Evolutionary conservation across 2,113 vertebrate species (phyloP).

Genomic region (Coryphaenoides rupestris): DNA sequence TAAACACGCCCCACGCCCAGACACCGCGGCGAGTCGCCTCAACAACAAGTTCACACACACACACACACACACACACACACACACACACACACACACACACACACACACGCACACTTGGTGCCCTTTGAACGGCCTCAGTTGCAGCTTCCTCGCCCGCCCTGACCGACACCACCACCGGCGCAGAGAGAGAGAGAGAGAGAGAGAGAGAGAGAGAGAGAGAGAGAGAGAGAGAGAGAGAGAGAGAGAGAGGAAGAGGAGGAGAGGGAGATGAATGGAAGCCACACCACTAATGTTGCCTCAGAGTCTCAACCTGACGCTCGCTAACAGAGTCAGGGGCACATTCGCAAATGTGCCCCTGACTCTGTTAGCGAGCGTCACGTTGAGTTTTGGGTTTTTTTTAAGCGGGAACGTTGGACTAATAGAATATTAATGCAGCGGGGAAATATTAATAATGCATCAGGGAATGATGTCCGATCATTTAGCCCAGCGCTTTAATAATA

Average conservation of each 20-base stretch:
- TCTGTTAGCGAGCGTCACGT: slow-evolving; percentile 26
- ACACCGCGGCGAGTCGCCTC: background rate
- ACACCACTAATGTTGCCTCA: too few species aligned
- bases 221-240: background rate
- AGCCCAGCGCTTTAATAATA: slow-evolving; percentile 40
- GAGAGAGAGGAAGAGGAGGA: background rate
- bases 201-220: background rate
- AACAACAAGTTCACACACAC: slow-evolving; percentile 7
- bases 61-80: background rate
- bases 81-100: slow-evolving; percentile 1
- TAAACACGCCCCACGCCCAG: slow-evolving; percentile 37
- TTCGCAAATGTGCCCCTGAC: too few species aligned
- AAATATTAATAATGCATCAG: slow-evolving; percentile 60
- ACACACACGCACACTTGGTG: background rate
- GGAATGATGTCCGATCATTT: slow-evolving; percentile 58
- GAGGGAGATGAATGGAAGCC: too few species aligned
- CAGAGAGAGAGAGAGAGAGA: background rate
- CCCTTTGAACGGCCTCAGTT: too few species aligned
- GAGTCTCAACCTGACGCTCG: too few species aligned
- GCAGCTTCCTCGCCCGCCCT: too few species aligned
- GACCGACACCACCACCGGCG: too few species aligned
- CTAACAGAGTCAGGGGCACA: background rate
- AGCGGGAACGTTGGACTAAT: slow-evolving; percentile 43
- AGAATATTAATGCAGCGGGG: slow-evolving; percentile 55
- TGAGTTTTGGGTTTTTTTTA: slow-evolving; percentile 30